These are phyloP conservation scores for Calypte anna DNA, from an alignment of 2,113 vertebrate genomes.

Conservation along the genomic window DNA sequence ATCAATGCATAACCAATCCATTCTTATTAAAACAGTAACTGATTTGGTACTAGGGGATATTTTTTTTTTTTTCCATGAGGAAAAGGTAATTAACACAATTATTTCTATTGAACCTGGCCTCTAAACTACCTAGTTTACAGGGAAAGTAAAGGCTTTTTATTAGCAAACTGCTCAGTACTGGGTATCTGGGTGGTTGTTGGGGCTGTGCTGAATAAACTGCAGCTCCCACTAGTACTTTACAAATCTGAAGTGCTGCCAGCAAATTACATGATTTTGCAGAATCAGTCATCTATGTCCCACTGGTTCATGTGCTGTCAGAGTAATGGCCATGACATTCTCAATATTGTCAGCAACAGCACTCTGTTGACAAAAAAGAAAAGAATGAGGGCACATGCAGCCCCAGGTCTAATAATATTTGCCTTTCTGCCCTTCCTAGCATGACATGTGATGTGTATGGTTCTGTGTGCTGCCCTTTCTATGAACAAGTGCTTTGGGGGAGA, in stretches of 20 bases:
- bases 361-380: constrained; percentile 62
- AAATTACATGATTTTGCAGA: neutral
- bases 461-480: constrained; percentile 71
- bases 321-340: constrained; percentile 76
- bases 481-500: constrained; percentile 73
- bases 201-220: neutral
- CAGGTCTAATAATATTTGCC: constrained; percentile 68
- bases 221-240: neutral
- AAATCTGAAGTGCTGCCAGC: neutral
- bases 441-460: constrained; percentile 69
- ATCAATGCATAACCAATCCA: neutral
- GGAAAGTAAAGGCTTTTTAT: neutral
- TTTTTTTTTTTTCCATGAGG: neutral
- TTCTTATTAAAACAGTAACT: neutral
- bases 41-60: neutral
- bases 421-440: constrained; percentile 67
- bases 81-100: neutral
- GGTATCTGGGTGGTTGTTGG: neutral
- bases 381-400: constrained; percentile 66
- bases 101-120: neutral
- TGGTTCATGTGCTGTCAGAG: constrained; percentile 64
- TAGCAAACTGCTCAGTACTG: neutral
- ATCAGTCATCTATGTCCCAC: neutral
- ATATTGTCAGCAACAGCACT: constrained; percentile 59
- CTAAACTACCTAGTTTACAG: neutral